Conservation (phyloP, 2,888 invertebrate genomes). For the Sinohyriopsis cumingii region DNA sequence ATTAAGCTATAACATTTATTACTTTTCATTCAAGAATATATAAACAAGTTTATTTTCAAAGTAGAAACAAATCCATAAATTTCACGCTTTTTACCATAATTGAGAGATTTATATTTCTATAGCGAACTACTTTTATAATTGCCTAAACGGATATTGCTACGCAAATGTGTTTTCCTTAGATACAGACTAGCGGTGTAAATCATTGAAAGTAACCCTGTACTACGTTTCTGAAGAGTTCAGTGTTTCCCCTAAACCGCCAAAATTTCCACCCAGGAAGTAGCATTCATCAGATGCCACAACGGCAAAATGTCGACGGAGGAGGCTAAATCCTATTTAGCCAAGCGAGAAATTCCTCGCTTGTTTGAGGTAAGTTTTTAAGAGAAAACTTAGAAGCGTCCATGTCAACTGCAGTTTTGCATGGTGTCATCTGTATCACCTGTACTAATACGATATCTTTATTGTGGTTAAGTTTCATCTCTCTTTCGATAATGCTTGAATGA, state of each 20-base stretch:
- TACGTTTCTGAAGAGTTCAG: no score
- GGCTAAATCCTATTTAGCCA: constrained; percentile 73
- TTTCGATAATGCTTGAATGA: no score
- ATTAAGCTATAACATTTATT: no score
- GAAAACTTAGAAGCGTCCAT: neutral
- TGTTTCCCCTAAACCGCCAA: constrained; percentile 37
- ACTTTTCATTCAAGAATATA: no score
- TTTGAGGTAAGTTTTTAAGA: constrained; percentile 71
- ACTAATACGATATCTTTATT: no score
- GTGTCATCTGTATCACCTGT: no score
- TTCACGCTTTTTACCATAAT: neutral
- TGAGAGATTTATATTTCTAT: neutral
- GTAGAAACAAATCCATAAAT: no score
- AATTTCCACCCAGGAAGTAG: constrained; percentile 50
- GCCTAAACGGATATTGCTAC: constrained; percentile 34
- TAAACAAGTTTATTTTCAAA: no score
- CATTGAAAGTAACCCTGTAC: neutral
- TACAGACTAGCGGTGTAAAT: constrained; percentile 32
- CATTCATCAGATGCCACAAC: constrained; percentile 61
- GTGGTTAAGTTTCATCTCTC: no score
- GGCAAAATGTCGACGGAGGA: constrained; percentile 71
- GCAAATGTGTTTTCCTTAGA: constrained; percentile 65
- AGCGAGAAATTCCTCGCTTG: constrained; percentile 72
- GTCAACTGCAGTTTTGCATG: no score
- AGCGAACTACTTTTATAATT: constrained; percentile 17